phyloP scores from a whole-genome alignment of 2,888 invertebrate species.

The Aphodius granarius region DNA sequence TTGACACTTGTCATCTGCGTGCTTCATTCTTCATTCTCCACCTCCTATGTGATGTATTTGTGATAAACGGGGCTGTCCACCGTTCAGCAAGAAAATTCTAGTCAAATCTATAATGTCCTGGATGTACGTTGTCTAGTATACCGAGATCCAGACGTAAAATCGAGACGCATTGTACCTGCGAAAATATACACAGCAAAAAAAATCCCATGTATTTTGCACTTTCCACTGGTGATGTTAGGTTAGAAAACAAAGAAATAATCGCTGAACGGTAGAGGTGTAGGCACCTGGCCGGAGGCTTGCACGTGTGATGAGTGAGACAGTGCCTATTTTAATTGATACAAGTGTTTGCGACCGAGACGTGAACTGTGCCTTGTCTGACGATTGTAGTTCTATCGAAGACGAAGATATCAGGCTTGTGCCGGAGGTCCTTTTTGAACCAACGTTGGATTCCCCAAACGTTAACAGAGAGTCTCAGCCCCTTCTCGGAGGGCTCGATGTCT shows the following conservation, averaged over 20 bases:
- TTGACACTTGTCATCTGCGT: slow-evolving; percentile 36
- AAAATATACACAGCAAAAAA: not conserved
- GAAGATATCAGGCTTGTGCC: slow-evolving; percentile 69
- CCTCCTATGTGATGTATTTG: slow-evolving; percentile 28
- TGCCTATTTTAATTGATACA: slow-evolving; percentile 51
- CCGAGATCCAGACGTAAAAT: not conserved
- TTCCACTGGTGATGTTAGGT: slow-evolving; percentile 28
- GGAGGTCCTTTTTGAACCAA: slow-evolving; percentile 80
- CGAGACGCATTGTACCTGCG: not conserved
- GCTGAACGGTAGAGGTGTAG: slow-evolving; percentile 22
- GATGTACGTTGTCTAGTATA: not conserved
- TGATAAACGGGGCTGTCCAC: slow-evolving; percentile 17
- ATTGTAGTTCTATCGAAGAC: slow-evolving; percentile 59
- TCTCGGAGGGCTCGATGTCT: slow-evolving; percentile 78
- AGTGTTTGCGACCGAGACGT: slow-evolving; percentile 45
- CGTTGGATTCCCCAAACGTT: slow-evolving; percentile 80
- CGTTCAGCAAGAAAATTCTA: slow-evolving; percentile 23
- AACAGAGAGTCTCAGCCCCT: slow-evolving; percentile 95
- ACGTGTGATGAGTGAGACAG: slow-evolving; percentile 45
- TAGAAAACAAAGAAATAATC: slow-evolving; percentile 29
- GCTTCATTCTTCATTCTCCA: slow-evolving; percentile 22
- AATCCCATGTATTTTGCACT: not conserved
- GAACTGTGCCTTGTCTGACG: slow-evolving; percentile 44
- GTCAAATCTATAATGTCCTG: slow-evolving; percentile 12
- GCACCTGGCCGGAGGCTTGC: slow-evolving; percentile 5